These are phyloP conservation scores for Hippocampus barbouri DNA, from an alignment of 2,113 vertebrate species.

Conservation along the genomic window DNA sequence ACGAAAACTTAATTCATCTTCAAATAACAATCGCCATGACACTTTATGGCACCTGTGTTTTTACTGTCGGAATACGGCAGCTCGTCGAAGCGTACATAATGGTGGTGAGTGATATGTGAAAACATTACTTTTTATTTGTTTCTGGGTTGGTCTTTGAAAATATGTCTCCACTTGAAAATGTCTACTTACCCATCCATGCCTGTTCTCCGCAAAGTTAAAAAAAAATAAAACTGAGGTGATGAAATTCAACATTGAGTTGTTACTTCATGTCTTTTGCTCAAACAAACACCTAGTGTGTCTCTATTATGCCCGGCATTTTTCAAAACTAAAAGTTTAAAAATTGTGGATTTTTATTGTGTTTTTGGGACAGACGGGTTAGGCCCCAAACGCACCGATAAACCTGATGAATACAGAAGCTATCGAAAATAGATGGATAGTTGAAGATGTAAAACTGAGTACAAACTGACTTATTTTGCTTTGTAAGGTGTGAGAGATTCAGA, in stretches of 20 bases:
- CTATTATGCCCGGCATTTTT: neutral
- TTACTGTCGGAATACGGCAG: too few relatives aligned
- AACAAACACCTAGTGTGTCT: neutral
- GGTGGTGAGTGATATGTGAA: too few relatives aligned
- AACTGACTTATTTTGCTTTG: constrained; percentile 6
- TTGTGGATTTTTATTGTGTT: neutral
- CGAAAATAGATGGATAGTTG: neutral
- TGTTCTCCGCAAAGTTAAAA: neutral
- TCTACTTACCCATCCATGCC: too few relatives aligned
- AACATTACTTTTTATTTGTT: too few relatives aligned
- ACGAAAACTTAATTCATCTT: too few relatives aligned
- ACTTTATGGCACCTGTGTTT: too few relatives aligned
- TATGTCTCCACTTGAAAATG: too few relatives aligned
- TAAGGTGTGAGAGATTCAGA: constrained; percentile 73
- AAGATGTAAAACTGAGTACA: neutral
- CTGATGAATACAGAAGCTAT: neutral
- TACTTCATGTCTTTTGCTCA: neutral
- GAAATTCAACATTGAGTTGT: neutral
- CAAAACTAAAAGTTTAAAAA: neutral
- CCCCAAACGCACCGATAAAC: neutral
- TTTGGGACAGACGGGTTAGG: neutral
- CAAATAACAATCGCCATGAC: too few relatives aligned
- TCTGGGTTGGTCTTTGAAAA: too few relatives aligned
- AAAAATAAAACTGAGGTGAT: neutral
- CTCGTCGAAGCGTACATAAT: too few relatives aligned